Evolutionary conservation across 2,888 invertebrate genomes (phyloP), one percentile per base, ranked within the genome.

Genomic region (Parnassius glacialis): DNA sequence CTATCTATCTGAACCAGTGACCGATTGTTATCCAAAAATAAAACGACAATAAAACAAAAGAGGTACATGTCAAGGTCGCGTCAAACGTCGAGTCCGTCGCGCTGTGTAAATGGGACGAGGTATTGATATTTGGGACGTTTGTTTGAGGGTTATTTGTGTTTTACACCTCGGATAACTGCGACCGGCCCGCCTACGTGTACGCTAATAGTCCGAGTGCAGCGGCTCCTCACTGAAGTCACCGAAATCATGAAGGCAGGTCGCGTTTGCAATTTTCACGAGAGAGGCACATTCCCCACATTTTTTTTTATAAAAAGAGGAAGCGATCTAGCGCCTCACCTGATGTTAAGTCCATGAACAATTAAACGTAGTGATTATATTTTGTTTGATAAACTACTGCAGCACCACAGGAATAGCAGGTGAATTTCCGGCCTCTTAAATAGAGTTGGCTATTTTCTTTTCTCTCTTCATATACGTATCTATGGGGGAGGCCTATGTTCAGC

Each of bases 21-120:
- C 9, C 16, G 10, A 53, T 43, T 53, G 13, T 13, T 16, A 42
- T 2, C 12, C 1, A 34, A 34, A 34, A 56, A 47, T 59, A 52
- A 52, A 34, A 25, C 25, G 44, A 51, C 54, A 45, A 61, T 53
- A 45, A 52, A 52, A 52, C 41, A 55, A 53, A 54, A 58, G 55
- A 51, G 13, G 20, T 45, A 20, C 55, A 11, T 62, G 59, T 62
- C 59, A 62, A 62, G 58, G 58, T 51, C 62, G 41, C 45, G 11
- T 62, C 55, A 55, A 43, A 57, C 53, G 43, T 25, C 57, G 43
- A 16, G n/a, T 20, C 3, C 53, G 43, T 25, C 57, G 43, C 9
- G n/a, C 41, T 7, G 42, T 44, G 41, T 51, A 62, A 59, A 25
- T 62, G 55, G 62, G 58, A 12, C 62, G 47, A 34, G 44, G 53